Conservation (phyloP, 2,888 invertebrate genomes). For the Hyposoter dolosus region DNA sequence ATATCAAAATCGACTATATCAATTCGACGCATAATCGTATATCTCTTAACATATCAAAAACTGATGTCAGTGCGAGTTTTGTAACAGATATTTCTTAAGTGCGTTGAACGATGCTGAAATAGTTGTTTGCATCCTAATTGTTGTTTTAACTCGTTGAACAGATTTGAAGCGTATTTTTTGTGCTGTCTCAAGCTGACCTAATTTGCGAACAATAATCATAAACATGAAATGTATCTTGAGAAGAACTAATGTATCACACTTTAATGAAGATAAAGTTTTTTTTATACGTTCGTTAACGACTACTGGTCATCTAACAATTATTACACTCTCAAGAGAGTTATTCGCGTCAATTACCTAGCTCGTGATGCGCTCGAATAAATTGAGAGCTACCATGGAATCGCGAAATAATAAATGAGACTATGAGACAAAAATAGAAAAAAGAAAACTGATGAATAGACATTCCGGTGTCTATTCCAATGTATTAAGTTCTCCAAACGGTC, state of each 20-base stretch:
- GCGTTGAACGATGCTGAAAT: slow-evolving; percentile 30
- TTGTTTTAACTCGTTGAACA: slow-evolving; percentile 17
- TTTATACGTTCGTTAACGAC: not conserved
- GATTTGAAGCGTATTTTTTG: not conserved
- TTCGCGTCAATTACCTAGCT: slow-evolving; percentile 39
- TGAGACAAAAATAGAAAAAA: not conserved
- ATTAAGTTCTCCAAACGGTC: slow-evolving; percentile 23
- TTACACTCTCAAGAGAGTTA: slow-evolving; percentile 2
- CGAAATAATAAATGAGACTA: slow-evolving; percentile 12
- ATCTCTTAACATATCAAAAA: slow-evolving; percentile 53
- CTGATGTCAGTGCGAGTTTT: slow-evolving; percentile 3
- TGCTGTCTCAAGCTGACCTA: not conserved
- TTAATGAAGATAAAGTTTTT: slow-evolving; percentile 9
- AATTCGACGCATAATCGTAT: not conserved
- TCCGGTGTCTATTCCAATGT: not conserved
- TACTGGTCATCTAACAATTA: not conserved
- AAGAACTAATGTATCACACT: slow-evolving; percentile 13
- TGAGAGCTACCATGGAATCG: slow-evolving; percentile 39
- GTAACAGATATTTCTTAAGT: slow-evolving; percentile 10
- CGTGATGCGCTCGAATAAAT: slow-evolving; percentile 15
- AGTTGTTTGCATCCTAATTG: slow-evolving; percentile 28
- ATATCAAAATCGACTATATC: slow-evolving; percentile 9
- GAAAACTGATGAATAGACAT: not conserved
- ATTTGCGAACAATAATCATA: not conserved
- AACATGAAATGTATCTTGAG: not conserved